Evolutionary conservation across 2,888 invertebrate species (phyloP).

Genomic region (Drosophila kanekoi): DNA sequence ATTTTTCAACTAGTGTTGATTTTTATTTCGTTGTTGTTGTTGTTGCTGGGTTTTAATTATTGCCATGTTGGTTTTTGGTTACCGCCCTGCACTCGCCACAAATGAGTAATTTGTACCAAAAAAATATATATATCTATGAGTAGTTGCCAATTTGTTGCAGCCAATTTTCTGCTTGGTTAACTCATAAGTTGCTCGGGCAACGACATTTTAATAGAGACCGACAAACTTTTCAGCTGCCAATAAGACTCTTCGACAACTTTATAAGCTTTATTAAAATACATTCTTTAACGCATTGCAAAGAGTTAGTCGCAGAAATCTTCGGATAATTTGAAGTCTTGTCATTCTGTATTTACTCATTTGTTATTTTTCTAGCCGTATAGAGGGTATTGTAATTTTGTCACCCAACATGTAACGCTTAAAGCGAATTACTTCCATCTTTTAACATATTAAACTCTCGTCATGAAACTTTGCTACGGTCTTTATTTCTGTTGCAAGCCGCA

Average conservation of each 20-base stretch:
- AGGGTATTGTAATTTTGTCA: too few relatives aligned
- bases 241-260: slow-evolving; percentile 21
- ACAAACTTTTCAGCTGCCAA: slow-evolving; percentile 25
- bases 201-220: slow-evolving; percentile 28
- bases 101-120: slow-evolving; percentile 55
- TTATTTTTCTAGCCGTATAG: too few relatives aligned
- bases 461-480: too few relatives aligned
- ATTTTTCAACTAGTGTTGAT: not conserved
- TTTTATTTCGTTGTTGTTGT: slow-evolving; percentile 17
- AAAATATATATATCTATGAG: slow-evolving; percentile 22
- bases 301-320: not conserved
- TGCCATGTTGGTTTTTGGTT: slow-evolving; percentile 50
- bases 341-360: not conserved
- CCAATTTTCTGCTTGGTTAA: slow-evolving; percentile 49
- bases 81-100: slow-evolving; percentile 37
- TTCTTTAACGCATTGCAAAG: not conserved
- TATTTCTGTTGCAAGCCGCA: too few relatives aligned
- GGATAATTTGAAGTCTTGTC: not conserved
- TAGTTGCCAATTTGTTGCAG: slow-evolving; percentile 50
- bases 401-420: too few relatives aligned
- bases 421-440: too few relatives aligned
- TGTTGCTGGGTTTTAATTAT: slow-evolving; percentile 63
- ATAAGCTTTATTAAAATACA: slow-evolving; percentile 3
- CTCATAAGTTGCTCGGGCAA: slow-evolving; percentile 5
- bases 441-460: too few relatives aligned